Percentiles rank a stretch among this genome's conserved stretches.
These are phyloP conservation scores for Pseudomyrmex flavicornis DNA, from an alignment of 1,140 invertebrate species.

Conservation along the genomic window DNA sequence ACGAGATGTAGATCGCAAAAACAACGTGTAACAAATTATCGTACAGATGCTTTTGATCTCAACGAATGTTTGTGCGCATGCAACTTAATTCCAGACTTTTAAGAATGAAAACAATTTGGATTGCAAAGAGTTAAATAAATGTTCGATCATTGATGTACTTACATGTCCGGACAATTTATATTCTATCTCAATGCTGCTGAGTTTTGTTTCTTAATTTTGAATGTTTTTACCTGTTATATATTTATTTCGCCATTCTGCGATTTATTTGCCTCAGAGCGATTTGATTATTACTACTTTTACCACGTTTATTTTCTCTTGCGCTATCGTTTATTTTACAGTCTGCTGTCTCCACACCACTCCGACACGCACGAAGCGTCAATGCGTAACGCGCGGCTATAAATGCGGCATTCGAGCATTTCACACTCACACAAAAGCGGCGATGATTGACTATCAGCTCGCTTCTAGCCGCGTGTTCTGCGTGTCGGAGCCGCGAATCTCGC, in stretches of 20 bases:
- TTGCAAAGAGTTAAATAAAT: no score
- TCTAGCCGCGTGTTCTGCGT: no score
- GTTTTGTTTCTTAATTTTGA: conserved; percentile 28
- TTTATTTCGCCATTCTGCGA: conserved; percentile 13
- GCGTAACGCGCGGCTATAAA: no score
- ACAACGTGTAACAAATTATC: background rate
- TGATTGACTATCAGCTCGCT: no score
- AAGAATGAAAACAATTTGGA: no score
- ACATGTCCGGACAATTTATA: no score
- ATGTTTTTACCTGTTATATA: background rate
- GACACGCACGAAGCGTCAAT: no score
- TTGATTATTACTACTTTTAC: background rate
- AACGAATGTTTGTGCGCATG: background rate
- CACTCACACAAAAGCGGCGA: background rate
- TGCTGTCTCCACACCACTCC: background rate
- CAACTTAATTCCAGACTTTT: no score
- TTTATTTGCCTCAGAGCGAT: background rate
- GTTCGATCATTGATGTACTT: no score
- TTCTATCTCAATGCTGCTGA: no score
- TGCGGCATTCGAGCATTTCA: no score
- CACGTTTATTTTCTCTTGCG: background rate
- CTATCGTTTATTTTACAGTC: background rate
- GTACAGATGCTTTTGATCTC: background rate
- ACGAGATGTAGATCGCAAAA: background rate
- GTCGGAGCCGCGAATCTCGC: no score